Evolutionary conservation across 1,140 invertebrate genomes (phyloP).

Genomic region (Oncopodura yosiiana): DNA sequence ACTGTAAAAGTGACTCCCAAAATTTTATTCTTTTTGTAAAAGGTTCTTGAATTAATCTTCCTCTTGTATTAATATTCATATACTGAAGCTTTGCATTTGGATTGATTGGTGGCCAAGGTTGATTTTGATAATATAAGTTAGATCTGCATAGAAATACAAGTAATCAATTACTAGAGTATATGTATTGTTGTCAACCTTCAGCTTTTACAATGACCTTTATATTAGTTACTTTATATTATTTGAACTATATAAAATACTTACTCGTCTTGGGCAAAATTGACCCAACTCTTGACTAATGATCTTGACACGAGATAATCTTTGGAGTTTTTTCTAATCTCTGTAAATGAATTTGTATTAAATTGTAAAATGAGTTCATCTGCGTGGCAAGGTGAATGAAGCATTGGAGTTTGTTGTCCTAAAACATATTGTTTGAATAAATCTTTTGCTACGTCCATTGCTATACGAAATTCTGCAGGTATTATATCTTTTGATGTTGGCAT

Average conservation of each 20-base stretch:
- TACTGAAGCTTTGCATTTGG: conserved; percentile 3
- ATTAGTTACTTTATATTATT: background rate
- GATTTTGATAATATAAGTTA: background rate
- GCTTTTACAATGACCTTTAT: too few species aligned
- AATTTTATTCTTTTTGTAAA: conserved; percentile 1
- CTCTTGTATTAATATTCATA: background rate
- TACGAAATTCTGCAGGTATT: conserved; percentile 16
- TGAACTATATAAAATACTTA: conserved; percentile 4
- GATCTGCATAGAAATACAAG: background rate
- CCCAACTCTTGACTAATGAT: conserved; percentile 14
- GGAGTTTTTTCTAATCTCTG: conserved; percentile 1
- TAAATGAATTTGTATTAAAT: conserved; percentile 16
- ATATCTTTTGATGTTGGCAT: background rate
- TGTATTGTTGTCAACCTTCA: background rate
- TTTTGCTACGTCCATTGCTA: conserved; percentile 13
- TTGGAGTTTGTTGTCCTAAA: too few species aligned
- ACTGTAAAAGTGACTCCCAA: conserved; percentile 2
- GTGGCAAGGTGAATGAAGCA: too few species aligned
- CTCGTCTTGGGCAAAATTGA: conserved; percentile 13
- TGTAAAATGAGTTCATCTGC: conserved; percentile 17
- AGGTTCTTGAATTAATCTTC: conserved; percentile 2
- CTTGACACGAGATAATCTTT: background rate
- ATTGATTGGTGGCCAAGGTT: background rate
- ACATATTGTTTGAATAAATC: too few species aligned
- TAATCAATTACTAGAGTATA: background rate